phyloP scores from a whole-genome alignment of 2,113 vertebrate species.

The Xiphophorus hellerii region DNA sequence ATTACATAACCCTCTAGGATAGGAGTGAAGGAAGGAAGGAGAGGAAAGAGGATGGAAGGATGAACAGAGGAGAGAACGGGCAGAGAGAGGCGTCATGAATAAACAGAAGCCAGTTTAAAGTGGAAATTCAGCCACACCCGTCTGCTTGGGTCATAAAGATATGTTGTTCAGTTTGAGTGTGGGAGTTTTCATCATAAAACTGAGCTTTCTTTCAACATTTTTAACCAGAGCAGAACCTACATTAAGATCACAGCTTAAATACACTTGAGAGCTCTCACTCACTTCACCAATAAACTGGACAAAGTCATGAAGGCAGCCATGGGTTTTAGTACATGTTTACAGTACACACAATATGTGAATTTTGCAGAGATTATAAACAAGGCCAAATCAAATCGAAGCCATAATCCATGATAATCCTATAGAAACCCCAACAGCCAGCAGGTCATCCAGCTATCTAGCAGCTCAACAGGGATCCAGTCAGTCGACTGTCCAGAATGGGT shows the following conservation, averaged over 20 bases:
- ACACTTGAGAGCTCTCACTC: not conserved
- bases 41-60: slow-evolving; percentile 6
- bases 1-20: slow-evolving; percentile 51
- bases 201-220: not conserved
- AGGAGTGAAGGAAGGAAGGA: slow-evolving; percentile 22
- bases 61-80: slow-evolving; percentile 11
- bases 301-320: not conserved
- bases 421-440: slow-evolving; percentile 48
- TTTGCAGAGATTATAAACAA: slow-evolving; percentile 54
- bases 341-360: slow-evolving; percentile 17
- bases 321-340: slow-evolving; percentile 15
- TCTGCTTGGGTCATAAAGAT: not conserved
- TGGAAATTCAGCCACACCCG: slow-evolving; percentile 7
- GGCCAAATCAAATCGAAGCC: slow-evolving; percentile 50
- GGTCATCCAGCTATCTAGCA: slow-evolving; percentile 41
- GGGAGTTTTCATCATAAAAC: not conserved
- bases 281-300: not conserved
- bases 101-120: slow-evolving; percentile 19
- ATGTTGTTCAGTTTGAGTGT: not conserved
- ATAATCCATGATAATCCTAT: slow-evolving; percentile 69
- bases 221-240: not conserved
- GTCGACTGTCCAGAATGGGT: not conserved
- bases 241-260: not conserved
- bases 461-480: slow-evolving; percentile 6
- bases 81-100: slow-evolving; percentile 24